Base-by-base conservation (phyloP, 2,797 vertebrate genomes). In the Sebastes taczanowskii region DNA sequence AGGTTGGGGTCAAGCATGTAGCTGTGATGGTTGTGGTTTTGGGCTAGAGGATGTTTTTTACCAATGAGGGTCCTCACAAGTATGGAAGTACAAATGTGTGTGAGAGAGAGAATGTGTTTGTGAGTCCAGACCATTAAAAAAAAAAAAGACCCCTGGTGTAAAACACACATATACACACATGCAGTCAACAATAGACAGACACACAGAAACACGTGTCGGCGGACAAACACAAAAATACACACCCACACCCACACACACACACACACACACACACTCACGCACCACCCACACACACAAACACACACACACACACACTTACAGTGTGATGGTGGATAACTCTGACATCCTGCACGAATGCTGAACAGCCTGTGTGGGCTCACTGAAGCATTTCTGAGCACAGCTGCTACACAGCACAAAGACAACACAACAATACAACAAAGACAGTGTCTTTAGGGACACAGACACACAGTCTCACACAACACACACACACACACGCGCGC, bases 321-420 rank as follows among this genome's bases (percentile, higher is more conserved):
- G 97, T 93, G 98, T 99, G 96, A 99, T 99, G 97, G 97, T 95
- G 95, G 98, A 99, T 95, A 99, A 98, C 95, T 99, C 98, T 98
- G 98, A 99, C 97, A 99, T 99, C 98, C 97, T 98, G 98, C 97
- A 99, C 96, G 98, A 97, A 96, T 99, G 98, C 96, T 99, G 98
- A 95, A 97, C 97, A 96, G 97, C 97, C 96, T 98, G 97, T 96
- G 97, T 96, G 95, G 97, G 97, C 95, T 97, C 97, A 99, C 98
- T 99, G 98, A 98, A 98, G 98, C 99, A 99, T 98, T 99, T 99
- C 99, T 99, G 98, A 97, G 98, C 97, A 98, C 98, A 99, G 98
- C 98, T 99, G 98, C 97, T 98, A 97, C 97, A 97, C 96, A 95
- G 93, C 97, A 99, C 97, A 99, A 97, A 97, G 97, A 98, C 96